phyloP scores from a whole-genome alignment of 2,113 vertebrate genomes.

The Crotophaga sulcirostris region DNA sequence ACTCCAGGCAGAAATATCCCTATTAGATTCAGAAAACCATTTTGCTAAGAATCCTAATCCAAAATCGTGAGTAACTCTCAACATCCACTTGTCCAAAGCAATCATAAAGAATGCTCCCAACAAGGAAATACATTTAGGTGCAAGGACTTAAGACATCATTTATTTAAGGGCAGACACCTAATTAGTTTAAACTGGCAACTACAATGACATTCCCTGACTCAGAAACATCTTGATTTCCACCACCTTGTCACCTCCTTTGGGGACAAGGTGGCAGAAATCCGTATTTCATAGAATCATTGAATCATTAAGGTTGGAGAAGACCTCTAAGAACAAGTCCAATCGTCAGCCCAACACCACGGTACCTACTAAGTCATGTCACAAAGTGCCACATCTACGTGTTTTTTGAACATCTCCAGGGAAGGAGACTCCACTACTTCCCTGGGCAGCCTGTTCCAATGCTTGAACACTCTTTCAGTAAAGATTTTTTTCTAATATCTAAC shows the following conservation, averaged over 20 bases:
- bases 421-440: no score
- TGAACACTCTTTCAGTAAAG: no score
- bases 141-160: background rate
- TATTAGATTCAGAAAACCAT: background rate
- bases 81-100: background rate
- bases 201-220: background rate
- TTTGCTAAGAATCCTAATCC: background rate
- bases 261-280: no score
- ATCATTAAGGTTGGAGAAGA: no score
- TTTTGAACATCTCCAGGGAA: no score
- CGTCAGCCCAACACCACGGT: no score
- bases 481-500: no score
- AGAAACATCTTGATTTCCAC: background rate
- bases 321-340: no score
- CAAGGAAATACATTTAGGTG: background rate
- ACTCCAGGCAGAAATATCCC: background rate
- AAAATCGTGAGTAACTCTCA: background rate
- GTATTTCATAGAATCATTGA: background rate
- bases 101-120: background rate
- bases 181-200: background rate
- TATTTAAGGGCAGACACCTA: background rate
- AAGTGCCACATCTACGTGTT: no score
- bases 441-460: no score
- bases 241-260: background rate
- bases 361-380: no score